Evolutionary conservation across 2,797 vertebrate species (phyloP).

Genomic region (Vespertilio murinus): DNA sequence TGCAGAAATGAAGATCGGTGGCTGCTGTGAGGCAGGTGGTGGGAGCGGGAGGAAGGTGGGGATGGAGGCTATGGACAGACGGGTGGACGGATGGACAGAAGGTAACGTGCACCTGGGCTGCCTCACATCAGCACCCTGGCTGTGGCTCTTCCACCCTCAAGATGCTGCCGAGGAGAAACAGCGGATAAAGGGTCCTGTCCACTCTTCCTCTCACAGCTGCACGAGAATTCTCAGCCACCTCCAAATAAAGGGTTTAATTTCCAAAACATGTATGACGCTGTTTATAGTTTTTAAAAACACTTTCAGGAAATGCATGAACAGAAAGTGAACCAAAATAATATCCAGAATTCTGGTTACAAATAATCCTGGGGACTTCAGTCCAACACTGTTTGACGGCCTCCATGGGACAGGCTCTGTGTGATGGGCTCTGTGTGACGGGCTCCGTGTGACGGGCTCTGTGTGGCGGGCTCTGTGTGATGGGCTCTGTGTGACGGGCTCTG

Average conservation of each 20-base stretch:
- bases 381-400: too few species aligned
- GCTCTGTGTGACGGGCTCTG: too few species aligned
- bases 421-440: too few species aligned
- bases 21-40: background rate
- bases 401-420: too few species aligned
- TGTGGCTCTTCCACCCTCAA: background rate
- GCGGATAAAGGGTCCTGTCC: background rate
- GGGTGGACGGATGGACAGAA: background rate
- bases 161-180: background rate
- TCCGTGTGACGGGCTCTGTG: too few species aligned
- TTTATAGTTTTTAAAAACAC: background rate
- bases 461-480: too few species aligned
- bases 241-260: background rate
- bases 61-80: background rate
- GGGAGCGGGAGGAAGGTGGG: background rate
- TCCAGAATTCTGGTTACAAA: background rate
- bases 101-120: background rate
- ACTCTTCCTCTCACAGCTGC: background rate
- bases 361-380: background rate
- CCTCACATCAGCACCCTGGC: background rate
- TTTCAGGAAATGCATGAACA: background rate
- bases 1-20: background rate
- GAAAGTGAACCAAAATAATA: background rate
- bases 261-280: background rate
- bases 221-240: background rate